These are phyloP conservation scores for Macrotrachela quadricornifera DNA, from an alignment of 1,140 invertebrate species.

Conservation along the genomic window DNA sequence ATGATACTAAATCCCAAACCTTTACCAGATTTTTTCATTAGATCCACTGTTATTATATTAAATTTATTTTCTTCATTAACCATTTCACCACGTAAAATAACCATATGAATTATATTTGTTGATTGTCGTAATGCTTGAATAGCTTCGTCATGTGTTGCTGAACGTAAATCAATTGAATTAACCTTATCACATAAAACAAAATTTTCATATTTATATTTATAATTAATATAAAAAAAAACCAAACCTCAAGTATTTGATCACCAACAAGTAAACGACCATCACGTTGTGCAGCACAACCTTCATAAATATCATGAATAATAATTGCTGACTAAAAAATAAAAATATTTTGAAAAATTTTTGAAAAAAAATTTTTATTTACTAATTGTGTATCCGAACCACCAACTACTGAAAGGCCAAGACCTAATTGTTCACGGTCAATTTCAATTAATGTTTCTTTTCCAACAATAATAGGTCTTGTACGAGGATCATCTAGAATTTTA, in stretches of 20 bases:
- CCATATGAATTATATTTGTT: slow-evolving; percentile 52
- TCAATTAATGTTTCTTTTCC: slow-evolving; percentile 69
- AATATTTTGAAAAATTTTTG: no score
- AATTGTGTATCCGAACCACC: slow-evolving; percentile 67
- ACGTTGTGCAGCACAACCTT: slow-evolving; percentile 64
- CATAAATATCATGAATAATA: slow-evolving; percentile 70
- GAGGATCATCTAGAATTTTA: background rate
- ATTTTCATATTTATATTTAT: no score
- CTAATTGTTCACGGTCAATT: slow-evolving; percentile 54
- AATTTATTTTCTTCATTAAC: slow-evolving; percentile 10
- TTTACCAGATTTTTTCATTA: no score
- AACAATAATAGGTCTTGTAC: slow-evolving; percentile 13
- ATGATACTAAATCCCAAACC: slow-evolving; percentile 68
- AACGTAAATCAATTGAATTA: slow-evolving; percentile 3
- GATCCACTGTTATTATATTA: no score
- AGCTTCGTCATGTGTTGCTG: slow-evolving; percentile 36
- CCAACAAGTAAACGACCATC: slow-evolving; percentile 70
- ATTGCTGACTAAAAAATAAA: slow-evolving; percentile 42
- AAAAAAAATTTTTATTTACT: no score
- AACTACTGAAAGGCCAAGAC: slow-evolving; percentile 62
- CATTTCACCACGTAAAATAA: slow-evolving; percentile 50
- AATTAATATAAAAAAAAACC: no score
- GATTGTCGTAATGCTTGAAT: slow-evolving; percentile 32
- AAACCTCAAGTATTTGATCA: slow-evolving; percentile 54
- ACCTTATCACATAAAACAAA: no score